Evolutionary conservation across 2,888 invertebrate genomes (phyloP), one percentile per base, ranked within the genome.

Genomic region (Dolichomitus sp.): DNA sequence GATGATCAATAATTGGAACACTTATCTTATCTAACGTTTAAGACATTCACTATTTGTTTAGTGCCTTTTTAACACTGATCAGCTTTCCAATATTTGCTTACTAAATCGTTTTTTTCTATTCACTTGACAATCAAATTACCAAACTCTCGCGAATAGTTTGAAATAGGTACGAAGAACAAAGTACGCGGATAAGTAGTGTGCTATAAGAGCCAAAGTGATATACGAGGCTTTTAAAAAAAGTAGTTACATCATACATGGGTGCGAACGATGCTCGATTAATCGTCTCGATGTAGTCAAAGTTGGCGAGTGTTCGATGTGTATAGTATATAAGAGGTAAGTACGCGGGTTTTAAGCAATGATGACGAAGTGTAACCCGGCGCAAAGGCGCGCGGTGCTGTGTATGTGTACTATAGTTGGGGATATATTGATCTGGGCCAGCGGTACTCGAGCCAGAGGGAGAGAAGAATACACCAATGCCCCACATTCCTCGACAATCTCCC

Each of bases 401-500:
- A 23, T 27, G 27, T 33, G 14, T 27, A 30, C 30, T 70, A 83
- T 83, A 84, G 83, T 83, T 88, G 90, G 87, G 59, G 59, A 59
- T 37, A 89, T 92, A 92, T 92, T 92, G 92, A 92, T 92, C 91
- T 89, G 88, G 86, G 85, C 84, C 74, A 81, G 83, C 75, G 73
- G 84, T 79, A 82, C 82, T 52, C 78, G 83, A 81, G 84, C 83
- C 77, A 52, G 74, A 78, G 74, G 77, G 73, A 63, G 70, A 65
- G 61, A 73, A 12, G 48, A 61, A 52, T 40, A 59, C 83, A 40
- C 78, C 74, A 80, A 80, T 86, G 85, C 66, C 86, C 86, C 84
- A 86, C 86, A 86, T 86, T 70, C 75, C 14, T 37, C 33, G 37
- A 37, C 59, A n/a, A 59, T 59, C 30, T 59, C 33, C 33, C 57